A percentile compares a stretch with the other conserved stretches of the same genome.
These are phyloP conservation scores for Ophioderma brevispina DNA, from an alignment of 35 echinoderm and acorn worm genomes.

Conservation along the genomic window DNA sequence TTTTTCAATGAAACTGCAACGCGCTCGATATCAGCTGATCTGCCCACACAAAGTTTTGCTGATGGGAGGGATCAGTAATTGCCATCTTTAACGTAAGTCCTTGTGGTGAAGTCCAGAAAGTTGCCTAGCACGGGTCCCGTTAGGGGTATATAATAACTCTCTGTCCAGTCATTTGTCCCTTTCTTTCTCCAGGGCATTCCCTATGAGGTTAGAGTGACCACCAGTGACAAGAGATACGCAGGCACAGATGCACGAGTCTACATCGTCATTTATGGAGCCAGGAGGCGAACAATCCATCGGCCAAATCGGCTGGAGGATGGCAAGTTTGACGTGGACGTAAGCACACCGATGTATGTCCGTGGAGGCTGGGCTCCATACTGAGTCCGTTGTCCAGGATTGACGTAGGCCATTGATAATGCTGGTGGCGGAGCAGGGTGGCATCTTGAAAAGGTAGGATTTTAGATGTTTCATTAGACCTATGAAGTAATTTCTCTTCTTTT, in stretches of 20 bases:
- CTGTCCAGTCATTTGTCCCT: too few species aligned
- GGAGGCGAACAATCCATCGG: constrained; percentile 90
- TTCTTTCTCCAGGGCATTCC: constrained; percentile 90
- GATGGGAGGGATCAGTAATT: too few species aligned
- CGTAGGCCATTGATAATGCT: constrained; percentile 91
- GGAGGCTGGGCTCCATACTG: constrained; percentile 71
- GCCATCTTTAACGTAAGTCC: too few species aligned
- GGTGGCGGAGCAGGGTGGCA: constrained; percentile 95
- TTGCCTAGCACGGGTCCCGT: too few species aligned
- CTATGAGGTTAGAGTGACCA: constrained; percentile 91
- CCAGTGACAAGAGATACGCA: constrained; percentile 81
- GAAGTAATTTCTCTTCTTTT: too few species aligned
- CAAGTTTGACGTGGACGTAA: constrained; percentile 91
- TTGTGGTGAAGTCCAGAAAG: too few species aligned
- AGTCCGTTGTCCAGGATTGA: constrained; percentile 89
- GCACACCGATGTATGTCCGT: constrained; percentile 80
- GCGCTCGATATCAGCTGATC: too few species aligned
- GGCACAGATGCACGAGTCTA: constrained; percentile 87
- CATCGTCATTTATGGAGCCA: constrained; percentile 83
- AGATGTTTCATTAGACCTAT: too few species aligned
- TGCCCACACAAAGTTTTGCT: too few species aligned
- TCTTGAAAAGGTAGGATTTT: constrained; percentile 90
- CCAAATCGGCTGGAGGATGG: constrained; percentile 86
- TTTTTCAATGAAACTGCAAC: too few species aligned
- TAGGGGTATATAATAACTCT: too few species aligned